Percentiles rank a stretch among this genome's conserved stretches.
Conservation (phyloP, 2,888 invertebrate genomes). For the Phorcus lineatus region DNA sequence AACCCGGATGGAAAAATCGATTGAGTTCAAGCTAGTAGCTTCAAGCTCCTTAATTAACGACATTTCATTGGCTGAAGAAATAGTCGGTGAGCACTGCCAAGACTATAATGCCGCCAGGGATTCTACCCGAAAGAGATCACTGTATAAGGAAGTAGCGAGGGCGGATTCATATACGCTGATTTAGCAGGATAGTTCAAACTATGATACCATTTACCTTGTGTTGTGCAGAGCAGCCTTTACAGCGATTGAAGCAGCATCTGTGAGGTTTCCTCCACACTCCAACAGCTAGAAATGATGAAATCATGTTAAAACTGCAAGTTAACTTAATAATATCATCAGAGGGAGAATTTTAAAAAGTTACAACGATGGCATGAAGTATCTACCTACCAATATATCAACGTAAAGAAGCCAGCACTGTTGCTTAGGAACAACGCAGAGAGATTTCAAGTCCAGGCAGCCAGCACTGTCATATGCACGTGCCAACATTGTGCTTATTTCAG, state of each 20-base stretch:
- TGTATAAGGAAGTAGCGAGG: too few species aligned
- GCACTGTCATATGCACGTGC: slow-evolving; percentile 87
- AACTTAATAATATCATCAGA: too few species aligned
- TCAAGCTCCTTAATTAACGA: too few species aligned
- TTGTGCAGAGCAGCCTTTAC: slow-evolving; percentile 93
- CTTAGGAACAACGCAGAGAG: slow-evolving; percentile 88
- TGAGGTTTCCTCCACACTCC: slow-evolving; percentile 96
- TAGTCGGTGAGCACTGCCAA: too few species aligned
- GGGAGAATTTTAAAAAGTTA: too few species aligned
- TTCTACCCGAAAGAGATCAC: too few species aligned
- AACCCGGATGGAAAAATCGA: too few species aligned
- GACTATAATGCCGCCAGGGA: too few species aligned
- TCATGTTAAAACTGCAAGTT: background rate
- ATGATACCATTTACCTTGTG: slow-evolving; percentile 77
- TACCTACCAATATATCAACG: slow-evolving; percentile 89
- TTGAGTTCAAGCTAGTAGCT: too few species aligned
- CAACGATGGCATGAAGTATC: background rate
- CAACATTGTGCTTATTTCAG: slow-evolving; percentile 87
- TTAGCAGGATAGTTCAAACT: too few species aligned
- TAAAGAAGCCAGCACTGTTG: slow-evolving; percentile 96
- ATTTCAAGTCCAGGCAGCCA: slow-evolving; percentile 85
- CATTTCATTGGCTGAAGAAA: too few species aligned
- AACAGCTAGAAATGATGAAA: slow-evolving; percentile 26
- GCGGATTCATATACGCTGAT: too few species aligned
- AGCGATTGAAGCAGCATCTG: slow-evolving; percentile 93